Evolutionary conservation across 2,113 vertebrate genomes (phyloP), one percentile per base, ranked within the genome.

Genomic region (Eudyptes chrysolophus): DNA sequence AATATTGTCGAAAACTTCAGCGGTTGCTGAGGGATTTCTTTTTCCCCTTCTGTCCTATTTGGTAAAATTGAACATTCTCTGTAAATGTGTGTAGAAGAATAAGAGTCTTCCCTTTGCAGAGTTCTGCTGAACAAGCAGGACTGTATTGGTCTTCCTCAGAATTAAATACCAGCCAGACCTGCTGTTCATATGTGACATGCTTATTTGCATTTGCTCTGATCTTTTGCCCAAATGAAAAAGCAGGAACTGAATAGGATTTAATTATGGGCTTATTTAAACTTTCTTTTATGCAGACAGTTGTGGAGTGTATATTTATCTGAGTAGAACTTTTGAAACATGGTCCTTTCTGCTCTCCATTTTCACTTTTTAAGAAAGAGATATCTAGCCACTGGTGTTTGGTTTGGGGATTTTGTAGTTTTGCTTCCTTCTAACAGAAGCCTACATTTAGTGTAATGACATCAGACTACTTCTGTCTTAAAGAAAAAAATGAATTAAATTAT

Each of bases 141-240:
- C 79, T 60, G 19, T 65, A 72, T 93, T 61, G 52, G 58, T 94
- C 52, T 89, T 96, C 36, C 61, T 69, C 44, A 87, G 90, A 80
- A 87, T 70, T 75, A 94, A 92, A 89, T 88, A 62, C 61, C 72
- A 96, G 51, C 60, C 89, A 92, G 87, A 96, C 82, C 93, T 97
- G 92, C 87, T 89, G 42, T 81, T 97, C 97, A 95, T 71, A 96
- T 97, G 96, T 77, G 82, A 96, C 65, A 93, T 6, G 10, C 82
- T 95, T 95, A 80, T 80, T 96, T 95, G 64, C 78, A 65, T 96
- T 95, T 85, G 22, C 95, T 97, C 87, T 98, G 94, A 98, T 96
- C 95, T 97, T 95, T 92, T 95, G 95, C 95, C 94, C 90, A 95
- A 96, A 81, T 80, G 6, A 88, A 90, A 96, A 94, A 95, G 62